Base-by-base conservation (phyloP, 2,113 vertebrate species). In the Oncorhynchus tshawytscha region DNA sequence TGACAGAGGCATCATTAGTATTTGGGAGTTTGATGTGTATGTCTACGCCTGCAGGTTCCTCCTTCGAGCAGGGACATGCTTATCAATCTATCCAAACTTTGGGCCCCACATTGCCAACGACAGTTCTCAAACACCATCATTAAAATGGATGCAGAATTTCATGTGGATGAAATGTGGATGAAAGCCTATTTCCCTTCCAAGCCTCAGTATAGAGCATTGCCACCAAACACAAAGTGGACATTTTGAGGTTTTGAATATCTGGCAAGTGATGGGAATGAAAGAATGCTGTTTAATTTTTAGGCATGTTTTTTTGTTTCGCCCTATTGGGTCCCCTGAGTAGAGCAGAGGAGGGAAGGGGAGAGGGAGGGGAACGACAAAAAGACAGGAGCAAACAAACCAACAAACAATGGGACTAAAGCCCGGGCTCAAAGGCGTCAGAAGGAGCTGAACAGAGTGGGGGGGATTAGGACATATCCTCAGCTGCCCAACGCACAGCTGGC, bases 401-500 rank as follows among this genome's bases (percentile, higher is more conserved):
- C 84, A 88, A 93, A 91, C 92, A 94, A 93, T 93, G 89, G 88
- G 87, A 51, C 89, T 89, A 93, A 94, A 93, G 91, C 92, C 92
- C 86, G 79, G 78, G 83, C 87, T 87, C 76, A 82, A 80, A 78
- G 82, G 77, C 81, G 72, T 81, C 78, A 82, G 82, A 86, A 86
- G 87, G 85, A 88, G 89, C 86, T 87, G 91, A 93, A 92, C 92
- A 93, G 92, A 94, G 92, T 90, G 91, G 87, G 76, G 65, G 84
- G 92, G 94, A 94, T 94, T 94, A 94, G 88, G 83, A 88, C 87
- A 91, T 91, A 94, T 94, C 92, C 92, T 86, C 85, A 82, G 88
- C 91, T 93, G 93, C 91, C 92, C 91, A 91, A 89, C 86, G 90
- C 94, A 93, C 94, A 94, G 94, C 94, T 94, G 94, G 93, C 93